Evolutionary conservation across 2,113 vertebrate genomes (phyloP).

Genomic region (Ceuthmochares aereus): DNA sequence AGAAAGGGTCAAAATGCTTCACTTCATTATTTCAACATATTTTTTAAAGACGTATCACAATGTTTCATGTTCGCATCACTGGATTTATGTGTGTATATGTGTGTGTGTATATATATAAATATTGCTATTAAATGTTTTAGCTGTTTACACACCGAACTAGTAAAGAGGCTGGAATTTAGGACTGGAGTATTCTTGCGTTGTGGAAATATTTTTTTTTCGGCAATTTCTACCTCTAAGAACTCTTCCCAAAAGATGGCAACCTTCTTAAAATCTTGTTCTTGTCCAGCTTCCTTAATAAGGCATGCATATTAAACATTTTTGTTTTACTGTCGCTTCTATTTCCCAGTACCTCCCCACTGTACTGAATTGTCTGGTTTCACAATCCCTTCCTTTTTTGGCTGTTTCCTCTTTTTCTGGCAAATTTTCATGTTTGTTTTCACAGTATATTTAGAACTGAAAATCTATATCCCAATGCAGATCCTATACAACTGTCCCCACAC

Average conservation of each 20-base stretch:
- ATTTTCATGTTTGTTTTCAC: neutral
- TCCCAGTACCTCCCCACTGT: neutral
- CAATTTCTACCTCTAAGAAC: neutral
- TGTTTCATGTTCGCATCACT: neutral
- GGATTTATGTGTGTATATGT: neutral
- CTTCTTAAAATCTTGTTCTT: neutral
- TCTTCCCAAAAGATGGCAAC: neutral
- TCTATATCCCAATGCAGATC: neutral
- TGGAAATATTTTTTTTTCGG: neutral
- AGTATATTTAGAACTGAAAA: neutral
- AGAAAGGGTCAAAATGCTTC: neutral
- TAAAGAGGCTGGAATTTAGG: neutral
- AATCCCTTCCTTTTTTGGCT: slow-evolving; percentile 13
- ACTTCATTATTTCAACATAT: neutral
- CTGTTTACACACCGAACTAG: neutral
- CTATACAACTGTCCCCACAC: neutral
- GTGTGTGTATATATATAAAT: neutral
- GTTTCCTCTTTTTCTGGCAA: neutral
- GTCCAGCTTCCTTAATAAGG: neutral
- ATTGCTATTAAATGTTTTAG: neutral
- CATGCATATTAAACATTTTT: neutral
- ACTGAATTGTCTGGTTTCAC: slow-evolving; percentile 7
- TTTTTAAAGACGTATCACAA: neutral
- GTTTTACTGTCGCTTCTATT: neutral
- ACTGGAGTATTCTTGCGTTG: neutral